Conservation (phyloP, 2,888 invertebrate species). For the Autographa pulchrina region DNA sequence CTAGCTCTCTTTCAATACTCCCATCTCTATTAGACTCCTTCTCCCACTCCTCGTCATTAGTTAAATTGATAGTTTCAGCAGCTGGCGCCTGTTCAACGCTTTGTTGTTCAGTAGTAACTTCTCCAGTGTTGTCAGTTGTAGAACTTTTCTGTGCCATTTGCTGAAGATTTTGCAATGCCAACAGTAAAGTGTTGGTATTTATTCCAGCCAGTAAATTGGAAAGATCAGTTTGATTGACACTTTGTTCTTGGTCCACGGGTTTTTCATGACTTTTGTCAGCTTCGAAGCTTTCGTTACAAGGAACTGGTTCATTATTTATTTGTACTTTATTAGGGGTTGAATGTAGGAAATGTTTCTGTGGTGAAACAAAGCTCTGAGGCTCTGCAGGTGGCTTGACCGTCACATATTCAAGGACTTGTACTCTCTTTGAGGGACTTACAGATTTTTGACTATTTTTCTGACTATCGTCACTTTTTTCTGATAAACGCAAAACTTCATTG, state of each 20-base stretch:
- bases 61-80: constrained; percentile 82
- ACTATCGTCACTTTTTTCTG: constrained; percentile 49
- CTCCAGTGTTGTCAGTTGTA: constrained; percentile 49
- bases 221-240: constrained; percentile 70
- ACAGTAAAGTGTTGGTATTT: constrained; percentile 80
- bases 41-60: constrained; percentile 86
- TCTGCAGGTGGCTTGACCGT: constrained; percentile 67
- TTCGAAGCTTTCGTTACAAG: constrained; percentile 31
- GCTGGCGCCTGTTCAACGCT: constrained; percentile 49
- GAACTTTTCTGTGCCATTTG: constrained; percentile 71
- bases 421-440: constrained; percentile 75
- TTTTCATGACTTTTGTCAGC: constrained; percentile 29
- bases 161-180: constrained; percentile 85
- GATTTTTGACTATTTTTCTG: constrained; percentile 57
- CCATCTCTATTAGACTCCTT: constrained; percentile 80
- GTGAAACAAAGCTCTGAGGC: constrained; percentile 19
- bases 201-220: constrained; percentile 79
- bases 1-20: constrained; percentile 80
- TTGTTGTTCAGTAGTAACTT: constrained; percentile 46
- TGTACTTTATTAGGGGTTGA: constrained; percentile 25
- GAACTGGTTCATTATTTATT: constrained; percentile 20
- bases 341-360: constrained; percentile 28
- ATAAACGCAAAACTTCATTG: constrained; percentile 67
- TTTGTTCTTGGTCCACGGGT: constrained; percentile 20
- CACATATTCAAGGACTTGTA: constrained; percentile 79